phyloP scores from a whole-genome alignment of 53 echinoderm and acorn worm genomes.

The Arbacia lixula region DNA sequence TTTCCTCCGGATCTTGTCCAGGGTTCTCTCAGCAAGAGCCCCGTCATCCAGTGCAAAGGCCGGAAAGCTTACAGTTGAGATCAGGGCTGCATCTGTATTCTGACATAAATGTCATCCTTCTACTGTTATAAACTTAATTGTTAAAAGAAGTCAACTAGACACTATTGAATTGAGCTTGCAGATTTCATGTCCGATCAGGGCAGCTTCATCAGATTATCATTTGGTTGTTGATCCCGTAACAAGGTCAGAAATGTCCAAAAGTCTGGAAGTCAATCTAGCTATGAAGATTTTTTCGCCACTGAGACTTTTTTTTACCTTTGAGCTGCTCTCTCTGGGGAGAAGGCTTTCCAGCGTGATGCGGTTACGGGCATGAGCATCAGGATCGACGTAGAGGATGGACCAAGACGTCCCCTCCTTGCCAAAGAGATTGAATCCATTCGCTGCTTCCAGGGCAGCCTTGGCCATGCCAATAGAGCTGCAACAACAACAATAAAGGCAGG shows the following conservation, averaged over 20 bases:
- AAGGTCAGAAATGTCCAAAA: too few species aligned
- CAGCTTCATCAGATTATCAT: neutral
- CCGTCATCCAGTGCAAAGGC: constrained; percentile 86
- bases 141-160: too few species aligned
- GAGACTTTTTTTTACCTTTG: constrained; percentile 90
- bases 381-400: constrained; percentile 92
- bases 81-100: constrained; percentile 96
- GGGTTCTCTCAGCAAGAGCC: constrained; percentile 55
- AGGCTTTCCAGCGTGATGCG: constrained; percentile 91
- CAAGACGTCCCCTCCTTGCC: constrained; percentile 95
- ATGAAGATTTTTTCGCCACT: too few species aligned
- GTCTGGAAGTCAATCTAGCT: too few species aligned
- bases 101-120: too few species aligned
- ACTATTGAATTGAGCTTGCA: too few species aligned
- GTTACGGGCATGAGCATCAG: constrained; percentile 88
- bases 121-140: too few species aligned
- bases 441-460: constrained; percentile 92
- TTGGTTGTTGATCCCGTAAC: neutral
- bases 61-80: constrained; percentile 90
- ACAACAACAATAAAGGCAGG: too few species aligned
- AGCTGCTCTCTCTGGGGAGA: constrained; percentile 94
- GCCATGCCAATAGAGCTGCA: constrained; percentile 97
- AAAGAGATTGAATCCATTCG: constrained; percentile 96
- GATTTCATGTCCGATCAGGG: too few species aligned
- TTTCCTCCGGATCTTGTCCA: constrained; percentile 86